Conservation (phyloP, 1,140 invertebrate species). For the Homarus americanus region DNA sequence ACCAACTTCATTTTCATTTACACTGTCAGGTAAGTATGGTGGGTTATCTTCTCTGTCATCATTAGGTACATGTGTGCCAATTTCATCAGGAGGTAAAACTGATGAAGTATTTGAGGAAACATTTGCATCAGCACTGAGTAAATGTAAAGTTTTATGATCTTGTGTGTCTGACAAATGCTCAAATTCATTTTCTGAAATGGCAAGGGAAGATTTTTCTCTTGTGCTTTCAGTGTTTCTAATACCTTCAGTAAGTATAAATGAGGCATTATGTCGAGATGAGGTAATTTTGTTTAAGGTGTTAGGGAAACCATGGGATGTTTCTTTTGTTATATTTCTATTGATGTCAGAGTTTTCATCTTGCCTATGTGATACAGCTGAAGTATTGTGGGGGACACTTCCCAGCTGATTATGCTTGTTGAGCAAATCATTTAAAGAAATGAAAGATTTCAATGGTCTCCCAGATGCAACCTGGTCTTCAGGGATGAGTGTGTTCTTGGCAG, state of each 20-base stretch:
- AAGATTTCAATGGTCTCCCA: slow-evolving; percentile 23
- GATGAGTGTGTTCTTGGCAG: not conserved
- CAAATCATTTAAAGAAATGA: slow-evolving; percentile 50
- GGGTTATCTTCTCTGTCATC: slow-evolving; percentile 3
- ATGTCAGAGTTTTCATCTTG: not conserved
- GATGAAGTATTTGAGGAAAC: not conserved
- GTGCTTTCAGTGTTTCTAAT: not conserved
- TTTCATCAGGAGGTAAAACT: not conserved
- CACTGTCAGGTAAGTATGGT: not conserved
- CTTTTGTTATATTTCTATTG: not conserved
- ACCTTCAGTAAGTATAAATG: not conserved
- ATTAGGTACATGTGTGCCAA: not conserved
- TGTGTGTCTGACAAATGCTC: not conserved
- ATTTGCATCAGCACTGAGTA: not conserved
- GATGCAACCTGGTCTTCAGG: not conserved
- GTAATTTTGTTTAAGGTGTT: not conserved
- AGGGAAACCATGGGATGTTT: not conserved
- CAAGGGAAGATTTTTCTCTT: not conserved
- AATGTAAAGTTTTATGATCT: slow-evolving; percentile 16
- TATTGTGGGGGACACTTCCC: slow-evolving; percentile 27
- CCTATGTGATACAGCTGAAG: not conserved
- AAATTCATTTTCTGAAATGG: not conserved
- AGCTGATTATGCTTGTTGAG: slow-evolving; percentile 54
- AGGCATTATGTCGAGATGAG: not conserved
- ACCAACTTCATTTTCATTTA: slow-evolving; percentile 29